A percentile compares a stretch with the other conserved stretches of the same genome.
These are phyloP conservation scores for Himantopus leucocephalus DNA, from an alignment of 2,113 vertebrate genomes.

Conservation along the genomic window DNA sequence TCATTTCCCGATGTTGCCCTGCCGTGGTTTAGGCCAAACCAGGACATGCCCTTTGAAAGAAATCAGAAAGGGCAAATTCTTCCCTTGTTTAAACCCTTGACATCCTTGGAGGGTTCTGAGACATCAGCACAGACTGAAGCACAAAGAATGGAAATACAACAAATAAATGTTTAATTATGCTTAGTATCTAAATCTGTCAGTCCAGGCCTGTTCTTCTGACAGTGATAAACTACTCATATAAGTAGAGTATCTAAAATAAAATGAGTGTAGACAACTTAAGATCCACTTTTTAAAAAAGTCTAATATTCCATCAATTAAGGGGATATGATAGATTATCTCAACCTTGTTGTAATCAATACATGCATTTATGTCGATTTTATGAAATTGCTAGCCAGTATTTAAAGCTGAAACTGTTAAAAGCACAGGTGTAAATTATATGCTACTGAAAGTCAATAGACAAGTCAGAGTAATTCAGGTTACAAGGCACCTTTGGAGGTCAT, in stretches of 20 bases:
- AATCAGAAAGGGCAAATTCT: background rate
- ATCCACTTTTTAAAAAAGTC: background rate
- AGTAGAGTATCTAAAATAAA: background rate
- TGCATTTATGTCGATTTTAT: background rate
- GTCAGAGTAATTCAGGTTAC: background rate
- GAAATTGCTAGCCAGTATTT: background rate
- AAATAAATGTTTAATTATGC: background rate
- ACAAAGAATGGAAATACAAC: background rate
- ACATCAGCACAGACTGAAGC: background rate
- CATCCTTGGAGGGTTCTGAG: background rate
- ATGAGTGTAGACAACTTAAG: background rate
- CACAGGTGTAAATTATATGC: background rate
- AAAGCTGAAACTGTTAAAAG: background rate
- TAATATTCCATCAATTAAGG: background rate
- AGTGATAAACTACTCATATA: background rate
- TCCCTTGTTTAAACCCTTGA: background rate
- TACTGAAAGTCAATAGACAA: background rate
- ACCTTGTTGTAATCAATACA: background rate
- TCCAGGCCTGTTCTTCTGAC: background rate
- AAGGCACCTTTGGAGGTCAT: background rate
- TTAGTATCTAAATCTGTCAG: background rate
- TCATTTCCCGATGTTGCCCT: background rate
- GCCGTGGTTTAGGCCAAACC: too few relatives aligned
- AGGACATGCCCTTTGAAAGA: background rate
- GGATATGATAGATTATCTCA: background rate